Conservation (phyloP, 2,888 invertebrate genomes). For the Charanyca ferruginea region DNA sequence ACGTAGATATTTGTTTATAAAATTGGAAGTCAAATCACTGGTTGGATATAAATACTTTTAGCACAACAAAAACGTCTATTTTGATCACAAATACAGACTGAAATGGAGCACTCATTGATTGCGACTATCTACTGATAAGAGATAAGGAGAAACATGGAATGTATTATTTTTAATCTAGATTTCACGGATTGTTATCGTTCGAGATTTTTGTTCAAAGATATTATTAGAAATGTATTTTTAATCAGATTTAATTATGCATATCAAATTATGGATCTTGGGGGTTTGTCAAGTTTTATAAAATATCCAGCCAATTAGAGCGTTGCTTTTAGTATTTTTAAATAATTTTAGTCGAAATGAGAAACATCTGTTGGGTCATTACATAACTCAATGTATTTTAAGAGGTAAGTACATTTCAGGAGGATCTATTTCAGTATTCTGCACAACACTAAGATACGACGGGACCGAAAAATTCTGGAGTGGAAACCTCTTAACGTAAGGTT, state of each 20-base stretch:
- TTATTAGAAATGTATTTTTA: constrained; percentile 21
- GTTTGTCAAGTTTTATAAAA: neutral
- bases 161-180: constrained; percentile 33
- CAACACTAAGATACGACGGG: no score
- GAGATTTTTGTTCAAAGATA: constrained; percentile 26
- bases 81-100: constrained; percentile 8
- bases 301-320: no score
- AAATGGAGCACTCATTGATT: constrained; percentile 39
- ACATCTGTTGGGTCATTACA: no score
- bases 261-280: neutral
- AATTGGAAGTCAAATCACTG: neutral
- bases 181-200: constrained; percentile 11
- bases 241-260: neutral
- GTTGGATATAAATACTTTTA: neutral
- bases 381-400: no score
- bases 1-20: neutral
- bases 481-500: no score
- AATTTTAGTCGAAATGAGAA: no score
- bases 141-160: constrained; percentile 34
- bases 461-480: no score
- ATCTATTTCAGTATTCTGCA: no score
- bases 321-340: neutral
- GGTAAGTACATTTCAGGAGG: no score
- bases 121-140: constrained; percentile 36
- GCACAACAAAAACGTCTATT: constrained; percentile 7